Evolutionary conservation across 2,888 invertebrate species (phyloP), one percentile per base, ranked within the genome.

Genomic region (Ophion obscuratus): DNA sequence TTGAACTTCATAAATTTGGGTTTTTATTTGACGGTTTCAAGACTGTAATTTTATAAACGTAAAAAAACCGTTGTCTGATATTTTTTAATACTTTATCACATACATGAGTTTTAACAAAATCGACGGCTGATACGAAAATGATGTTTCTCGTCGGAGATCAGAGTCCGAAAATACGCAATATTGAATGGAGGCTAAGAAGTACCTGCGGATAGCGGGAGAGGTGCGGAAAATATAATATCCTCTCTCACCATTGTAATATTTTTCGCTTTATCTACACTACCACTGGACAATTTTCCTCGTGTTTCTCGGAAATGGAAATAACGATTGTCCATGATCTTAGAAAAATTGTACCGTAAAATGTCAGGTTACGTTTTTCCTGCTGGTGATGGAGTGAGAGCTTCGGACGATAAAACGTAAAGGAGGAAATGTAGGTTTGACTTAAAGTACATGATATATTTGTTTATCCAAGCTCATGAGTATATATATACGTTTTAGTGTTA

Each of bases 161-260:
- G 24, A 1, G 24, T 24, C 24, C 24, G 24, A 24, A 24, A 24
- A 24, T 24, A 24, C 24, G 24, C 24, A 24, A 24, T 24, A 24
- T 2, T 24, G 24, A 24, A 24, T 2, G 24, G 24, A 24, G 24
- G 24, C 24, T 24, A 2, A 24, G 24, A 24, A 24, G 24, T 24
- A 24, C 24, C 24, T 24, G 24, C 24, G 24, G 20, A 20, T 20
- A 20, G 68, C 59, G 31, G 14, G 36, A 40, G 66, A 66, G 76
- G 31, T 9, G 57, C 14, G 10, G 78, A 67, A 73, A 83, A 74
- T 7, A 73, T 68, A 79, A 79, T 83, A 73, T 83, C 74, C 78
- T 83, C 53, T 61, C 36, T 68, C 24, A 44, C 20, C 73, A 83
- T 83, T 83, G 78, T 71, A 73, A 78, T 78, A 79, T 78, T 79